These are phyloP conservation scores for Dione vanillae DNA, from an alignment of 2,888 invertebrate genomes.

Conservation along the genomic window DNA sequence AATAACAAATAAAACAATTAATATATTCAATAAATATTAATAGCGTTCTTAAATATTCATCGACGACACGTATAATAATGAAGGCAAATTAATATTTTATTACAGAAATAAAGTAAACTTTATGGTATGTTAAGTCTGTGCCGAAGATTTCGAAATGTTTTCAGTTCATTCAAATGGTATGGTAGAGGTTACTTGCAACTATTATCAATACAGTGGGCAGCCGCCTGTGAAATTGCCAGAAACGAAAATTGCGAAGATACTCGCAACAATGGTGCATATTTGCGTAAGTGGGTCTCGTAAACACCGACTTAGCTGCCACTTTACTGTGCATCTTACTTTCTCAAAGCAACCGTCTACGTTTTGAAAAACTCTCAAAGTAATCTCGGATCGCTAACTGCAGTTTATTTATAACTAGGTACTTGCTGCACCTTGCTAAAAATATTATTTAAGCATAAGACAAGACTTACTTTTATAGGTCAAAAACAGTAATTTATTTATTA, in stretches of 20 bases:
- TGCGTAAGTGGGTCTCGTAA: constrained; percentile 51
- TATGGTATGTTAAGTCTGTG: constrained; percentile 23
- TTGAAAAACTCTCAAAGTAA: not conserved
- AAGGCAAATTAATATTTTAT: not conserved
- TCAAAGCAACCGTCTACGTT: constrained; percentile 36
- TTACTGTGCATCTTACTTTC: constrained; percentile 44
- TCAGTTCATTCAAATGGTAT: constrained; percentile 57
- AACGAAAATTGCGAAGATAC: constrained; percentile 58
- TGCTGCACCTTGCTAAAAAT: no score
- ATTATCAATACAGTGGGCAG: constrained; percentile 53
- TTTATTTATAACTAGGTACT: no score
- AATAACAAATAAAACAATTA: not conserved
- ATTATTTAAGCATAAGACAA: no score
- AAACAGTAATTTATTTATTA: no score
- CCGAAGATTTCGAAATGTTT: constrained; percentile 25
- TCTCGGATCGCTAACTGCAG: not conserved
- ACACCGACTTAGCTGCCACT: constrained; percentile 40
- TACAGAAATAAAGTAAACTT: constrained; percentile 14
- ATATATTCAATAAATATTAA: not conserved
- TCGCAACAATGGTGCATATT: constrained; percentile 52
- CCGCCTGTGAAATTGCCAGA: constrained; percentile 64
- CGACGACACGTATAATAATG: not conserved
- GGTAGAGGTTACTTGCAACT: constrained; percentile 47
- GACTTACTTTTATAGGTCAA: no score
- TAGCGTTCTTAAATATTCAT: not conserved